These are phyloP conservation scores for Parus major DNA, from an alignment of 2,113 vertebrate species.

Conservation along the genomic window DNA sequence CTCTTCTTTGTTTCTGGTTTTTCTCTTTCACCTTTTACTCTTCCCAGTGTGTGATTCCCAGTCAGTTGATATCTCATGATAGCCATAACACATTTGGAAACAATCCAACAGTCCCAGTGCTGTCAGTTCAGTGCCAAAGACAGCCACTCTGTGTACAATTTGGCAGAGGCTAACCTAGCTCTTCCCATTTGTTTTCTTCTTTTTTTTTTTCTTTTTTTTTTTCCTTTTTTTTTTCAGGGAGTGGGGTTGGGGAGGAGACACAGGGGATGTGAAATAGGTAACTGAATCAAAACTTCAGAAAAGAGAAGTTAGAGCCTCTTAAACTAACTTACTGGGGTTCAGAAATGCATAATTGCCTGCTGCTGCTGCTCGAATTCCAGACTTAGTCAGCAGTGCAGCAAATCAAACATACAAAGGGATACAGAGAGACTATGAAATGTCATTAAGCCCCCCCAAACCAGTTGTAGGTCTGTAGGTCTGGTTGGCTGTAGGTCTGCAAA, in stretches of 20 bases:
- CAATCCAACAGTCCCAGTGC: not conserved
- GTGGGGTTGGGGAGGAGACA: too few relatives aligned
- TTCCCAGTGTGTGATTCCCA: not conserved
- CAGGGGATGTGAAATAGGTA: not conserved
- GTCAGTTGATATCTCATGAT: not conserved
- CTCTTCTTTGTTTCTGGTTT: not conserved
- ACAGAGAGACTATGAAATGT: not conserved
- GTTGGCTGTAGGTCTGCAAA: not conserved
- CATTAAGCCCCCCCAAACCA: not conserved
- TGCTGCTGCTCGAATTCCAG: not conserved
- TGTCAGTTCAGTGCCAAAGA: not conserved
- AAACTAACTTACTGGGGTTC: not conserved
- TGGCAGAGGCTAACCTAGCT: not conserved
- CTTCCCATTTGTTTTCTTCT: not conserved
- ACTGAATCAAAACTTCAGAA: not conserved
- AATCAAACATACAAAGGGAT: not conserved
- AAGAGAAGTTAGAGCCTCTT: not conserved
- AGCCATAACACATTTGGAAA: conserved; percentile 2
- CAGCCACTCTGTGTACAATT: not conserved
- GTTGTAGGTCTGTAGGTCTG: not conserved
- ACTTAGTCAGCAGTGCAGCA: not conserved
- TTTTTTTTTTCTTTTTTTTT: not conserved
- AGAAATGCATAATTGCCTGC: not conserved
- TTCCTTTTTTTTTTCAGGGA: too few relatives aligned
- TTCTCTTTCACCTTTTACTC: not conserved